Conservation (phyloP, 2,113 vertebrate genomes). For the Dipodomys merriami region DNA sequence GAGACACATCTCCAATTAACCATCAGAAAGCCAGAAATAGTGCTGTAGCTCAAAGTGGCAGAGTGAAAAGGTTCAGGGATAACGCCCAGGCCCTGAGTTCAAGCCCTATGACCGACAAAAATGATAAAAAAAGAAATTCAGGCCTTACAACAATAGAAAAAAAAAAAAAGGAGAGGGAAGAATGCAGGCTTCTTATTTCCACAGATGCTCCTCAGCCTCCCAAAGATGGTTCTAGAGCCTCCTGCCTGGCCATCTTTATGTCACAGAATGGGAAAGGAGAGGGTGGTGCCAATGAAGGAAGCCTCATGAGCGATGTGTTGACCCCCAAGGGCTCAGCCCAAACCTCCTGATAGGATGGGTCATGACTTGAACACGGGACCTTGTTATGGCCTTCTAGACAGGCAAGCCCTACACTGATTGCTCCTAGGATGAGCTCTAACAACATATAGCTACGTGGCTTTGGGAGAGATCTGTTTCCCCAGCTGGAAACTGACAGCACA, state of each 20-base stretch:
- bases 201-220: fast-evolving
- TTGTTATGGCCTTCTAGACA: not conserved
- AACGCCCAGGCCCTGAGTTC: no score
- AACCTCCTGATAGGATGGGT: fast-evolving
- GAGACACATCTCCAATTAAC: no score
- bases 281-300: not conserved
- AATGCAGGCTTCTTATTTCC: not conserved
- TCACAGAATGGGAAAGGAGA: not conserved
- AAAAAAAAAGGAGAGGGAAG: not conserved
- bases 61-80: no score
- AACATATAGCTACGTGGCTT: not conserved
- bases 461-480: not conserved
- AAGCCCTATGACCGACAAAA: no score
- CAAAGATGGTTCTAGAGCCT: not conserved
- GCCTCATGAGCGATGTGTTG: fast-evolving
- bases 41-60: no score
- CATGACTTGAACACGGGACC: no score
- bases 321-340: not conserved
- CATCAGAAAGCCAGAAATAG: no score
- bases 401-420: not conserved
- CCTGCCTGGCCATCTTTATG: not conserved
- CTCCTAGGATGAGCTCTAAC: not conserved
- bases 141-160: no score
- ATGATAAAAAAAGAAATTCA: no score
- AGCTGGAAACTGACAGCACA: not conserved